phyloP scores from a whole-genome alignment of 2,113 vertebrate genomes.

The Callospermophilus lateralis region DNA sequence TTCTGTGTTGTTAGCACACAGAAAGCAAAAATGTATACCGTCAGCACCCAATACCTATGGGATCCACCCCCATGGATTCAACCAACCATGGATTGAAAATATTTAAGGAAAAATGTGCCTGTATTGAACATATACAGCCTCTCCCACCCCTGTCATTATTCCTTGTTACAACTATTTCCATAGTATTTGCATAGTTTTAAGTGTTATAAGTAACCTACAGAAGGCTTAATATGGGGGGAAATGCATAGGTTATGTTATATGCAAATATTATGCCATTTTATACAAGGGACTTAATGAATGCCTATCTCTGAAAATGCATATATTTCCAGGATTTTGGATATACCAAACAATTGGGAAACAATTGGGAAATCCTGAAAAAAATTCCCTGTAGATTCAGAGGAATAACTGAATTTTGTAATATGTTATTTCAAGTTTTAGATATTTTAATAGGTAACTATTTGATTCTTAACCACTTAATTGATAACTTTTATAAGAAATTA shows the following conservation, averaged over 20 bases:
- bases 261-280: neutral
- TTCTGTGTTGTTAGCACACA: neutral
- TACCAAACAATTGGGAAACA: neutral
- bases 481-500: constrained; percentile 52
- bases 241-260: neutral
- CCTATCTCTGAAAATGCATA: too few species aligned
- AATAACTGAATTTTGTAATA: neutral
- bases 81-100: neutral
- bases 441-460: neutral
- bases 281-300: too few species aligned
- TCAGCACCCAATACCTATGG: neutral
- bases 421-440: constrained; percentile 8
- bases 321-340: neutral
- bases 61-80: neutral
- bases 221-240: neutral
- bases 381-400: neutral
- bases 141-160: neutral
- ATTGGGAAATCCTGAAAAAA: neutral
- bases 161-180: neutral
- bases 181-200: neutral
- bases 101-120: too few species aligned
- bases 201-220: neutral
- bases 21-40: neutral
- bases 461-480: constrained; percentile 31
- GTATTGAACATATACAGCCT: neutral